Percentiles rank a stretch among this genome's conserved stretches.
These are phyloP conservation scores for Mesopsocus fuscifrons DNA, from an alignment of 2,888 invertebrate genomes.

Conservation along the genomic window DNA sequence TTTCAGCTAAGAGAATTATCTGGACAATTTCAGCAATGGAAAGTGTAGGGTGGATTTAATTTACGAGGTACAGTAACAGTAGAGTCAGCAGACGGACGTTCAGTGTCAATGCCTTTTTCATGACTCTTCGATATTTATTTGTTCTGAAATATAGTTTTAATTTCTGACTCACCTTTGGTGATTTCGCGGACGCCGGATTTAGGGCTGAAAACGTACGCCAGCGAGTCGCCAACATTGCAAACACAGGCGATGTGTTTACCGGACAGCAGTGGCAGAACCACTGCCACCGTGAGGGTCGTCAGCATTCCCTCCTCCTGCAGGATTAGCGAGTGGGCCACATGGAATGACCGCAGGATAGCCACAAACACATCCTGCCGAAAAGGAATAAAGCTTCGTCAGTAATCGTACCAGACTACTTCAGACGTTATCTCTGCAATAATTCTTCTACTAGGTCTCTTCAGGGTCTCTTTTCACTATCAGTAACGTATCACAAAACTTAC, in stretches of 20 bases:
- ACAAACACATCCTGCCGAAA: slow-evolving; percentile 47
- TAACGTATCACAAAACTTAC: too few relatives aligned
- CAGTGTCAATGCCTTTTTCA: too few relatives aligned
- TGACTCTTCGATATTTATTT: too few relatives aligned
- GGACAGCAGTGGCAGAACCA: slow-evolving; percentile 39
- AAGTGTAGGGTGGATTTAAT: too few relatives aligned
- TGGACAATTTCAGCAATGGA: too few relatives aligned
- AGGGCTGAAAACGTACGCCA: slow-evolving; percentile 67
- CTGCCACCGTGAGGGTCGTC: slow-evolving; percentile 66
- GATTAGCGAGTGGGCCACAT: slow-evolving; percentile 69
- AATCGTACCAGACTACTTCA: too few relatives aligned
- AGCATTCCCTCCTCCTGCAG: slow-evolving; percentile 62
- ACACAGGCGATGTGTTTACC: slow-evolving; percentile 53
- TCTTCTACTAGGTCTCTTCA: too few relatives aligned
- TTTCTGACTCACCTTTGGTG: slow-evolving; percentile 44
- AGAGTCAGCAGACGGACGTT: too few relatives aligned
- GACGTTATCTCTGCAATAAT: too few relatives aligned
- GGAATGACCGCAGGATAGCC: slow-evolving; percentile 56
- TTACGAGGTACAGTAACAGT: too few relatives aligned
- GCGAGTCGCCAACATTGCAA: slow-evolving; percentile 76
- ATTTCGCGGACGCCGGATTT: slow-evolving; percentile 67
- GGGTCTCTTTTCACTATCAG: too few relatives aligned
- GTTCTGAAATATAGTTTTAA: slow-evolving; percentile 1
- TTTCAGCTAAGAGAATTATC: too few relatives aligned
- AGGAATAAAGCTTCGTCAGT: slow-evolving; percentile 10